Evolutionary conservation across 2,113 vertebrate species (phyloP), one percentile per base, ranked within the genome.

Genomic region (Epinephelus fuscoguttatus): DNA sequence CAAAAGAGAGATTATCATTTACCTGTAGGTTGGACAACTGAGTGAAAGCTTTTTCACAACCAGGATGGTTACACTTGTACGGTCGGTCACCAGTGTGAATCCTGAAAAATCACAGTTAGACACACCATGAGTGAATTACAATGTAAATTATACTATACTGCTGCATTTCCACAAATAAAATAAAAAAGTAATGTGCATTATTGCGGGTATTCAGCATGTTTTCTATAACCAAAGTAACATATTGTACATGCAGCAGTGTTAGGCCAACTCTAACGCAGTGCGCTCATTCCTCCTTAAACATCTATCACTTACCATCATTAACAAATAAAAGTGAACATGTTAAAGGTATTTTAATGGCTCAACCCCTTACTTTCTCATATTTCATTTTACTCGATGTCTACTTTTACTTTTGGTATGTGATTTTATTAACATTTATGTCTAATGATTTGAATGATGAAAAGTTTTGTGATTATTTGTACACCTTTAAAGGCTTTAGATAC

Each of bases 11-110:
- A 19, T 33, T n/a, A 19, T 4, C 19, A 37, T 37, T 37, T 89
- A 95, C 98, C 98, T 99, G 98, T 84, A 99, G 95, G 95, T 99
- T 99, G 86, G 98, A 99, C 85, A 99, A 96, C 93, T 99, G 98
- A 55, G 98, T 99, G 93, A 99, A 99, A 18, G 98, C 96, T 90
- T 99, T 99, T 94, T 99, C 98, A 50, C 98, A 99, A 94, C 97
- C 98, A 0, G 97, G 97, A 75, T 99, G 98, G 21, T 96, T 97
- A 93, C 98, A 99, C 95, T 99, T 99, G 94, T 99, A 99, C 25
- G 98, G 98, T 91, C 98, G 95, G 94, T 99, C 98, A 0, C 98
- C 98, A 0, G 98, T 99, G 94, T 99, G 98, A 90, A 99, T 99
- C 95, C 98, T 99, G 89, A n/a, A 91, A 81, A 62, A 76, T 27